Base-by-base conservation (phyloP, 2,797 vertebrate genomes). In the Odontamblyopus lacepedii region DNA sequence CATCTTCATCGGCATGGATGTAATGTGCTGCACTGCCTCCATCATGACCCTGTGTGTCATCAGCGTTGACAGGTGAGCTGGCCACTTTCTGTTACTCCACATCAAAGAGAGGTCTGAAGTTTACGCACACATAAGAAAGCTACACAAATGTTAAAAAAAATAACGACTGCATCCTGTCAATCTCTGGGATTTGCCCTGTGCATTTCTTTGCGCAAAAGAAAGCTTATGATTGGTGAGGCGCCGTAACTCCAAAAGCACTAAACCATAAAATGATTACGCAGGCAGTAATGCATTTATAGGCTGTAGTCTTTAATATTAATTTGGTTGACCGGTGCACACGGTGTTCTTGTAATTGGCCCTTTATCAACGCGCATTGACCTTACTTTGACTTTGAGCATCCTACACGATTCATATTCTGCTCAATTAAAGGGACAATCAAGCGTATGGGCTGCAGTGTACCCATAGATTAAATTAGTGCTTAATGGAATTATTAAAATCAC, bases 31-130 rank as follows among this genome's bases (percentile, higher is more conserved):
- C 88, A 95, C 94, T 4, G 94, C 94, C 63, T 95, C 94, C 30
- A 95, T 95, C 80, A 94, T 95, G 94, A 95, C 94, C 67, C 87
- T 95, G 77, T 95, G 94, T 63, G 94, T 95, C 75, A 95, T 95
- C 92, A 95, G 94, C 87, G 94, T 95, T 67, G 94, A 95, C 74
- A 92, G 94, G 94, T 95, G 70, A 91, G 93, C 84, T 78, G 41
- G 18, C 6, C 61, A 38, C 32, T 38, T 29, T 18, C 60, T 19
- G 7, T 12, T 69, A 55, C 64, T 53, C 18, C 26, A 19, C 16
- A 4, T 53, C 4, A 18, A 29, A 6, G 13, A 8, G 2, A 44
- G 13, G 35, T 23, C 16, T n/a, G 35, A 30, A 55, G 30, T 75
- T 84, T 85, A 87, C 80, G 78, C 86, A 64, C 5, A 50, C 4